A percentile compares a stretch with the other conserved stretches of the same genome.
Evolutionary conservation across 2,888 invertebrate genomes (phyloP).

Genomic region (Pantelozetes paolii): DNA sequence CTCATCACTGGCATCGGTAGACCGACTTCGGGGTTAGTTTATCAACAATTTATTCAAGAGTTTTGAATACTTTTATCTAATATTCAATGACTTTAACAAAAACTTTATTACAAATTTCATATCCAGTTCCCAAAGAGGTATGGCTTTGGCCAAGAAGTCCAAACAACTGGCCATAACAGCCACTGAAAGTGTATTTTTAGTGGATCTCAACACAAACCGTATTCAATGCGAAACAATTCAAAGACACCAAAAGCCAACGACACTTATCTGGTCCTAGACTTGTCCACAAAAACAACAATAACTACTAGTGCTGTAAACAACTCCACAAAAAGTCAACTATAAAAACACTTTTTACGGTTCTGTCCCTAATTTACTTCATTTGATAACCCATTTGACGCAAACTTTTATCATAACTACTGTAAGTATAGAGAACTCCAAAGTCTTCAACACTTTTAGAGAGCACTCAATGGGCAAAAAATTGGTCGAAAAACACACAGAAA

Average conservation of each 20-base stretch:
- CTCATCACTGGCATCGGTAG: slow-evolving; percentile 67
- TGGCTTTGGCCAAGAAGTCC: slow-evolving; percentile 39
- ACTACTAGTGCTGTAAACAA: neutral
- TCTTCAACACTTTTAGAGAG: no score
- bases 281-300: no score
- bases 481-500: no score
- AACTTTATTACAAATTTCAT: neutral
- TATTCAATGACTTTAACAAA: neutral
- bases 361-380: no score
- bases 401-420: no score
- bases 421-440: no score
- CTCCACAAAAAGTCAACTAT: neutral
- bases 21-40: slow-evolving; percentile 41
- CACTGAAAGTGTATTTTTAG: slow-evolving; percentile 42
- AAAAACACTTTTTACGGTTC: no score
- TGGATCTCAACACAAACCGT: slow-evolving; percentile 43
- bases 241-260: slow-evolving; percentile 40
- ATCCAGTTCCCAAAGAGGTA: slow-evolving; percentile 38
- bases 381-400: no score
- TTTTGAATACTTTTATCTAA: no score
- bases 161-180: slow-evolving; percentile 41
- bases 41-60: neutral
- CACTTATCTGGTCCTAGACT: slow-evolving; percentile 42
- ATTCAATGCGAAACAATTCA: slow-evolving; percentile 44
- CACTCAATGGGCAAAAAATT: no score